Base-by-base conservation (phyloP, 2,113 vertebrate species). In the Otocyon megalotis region DNA sequence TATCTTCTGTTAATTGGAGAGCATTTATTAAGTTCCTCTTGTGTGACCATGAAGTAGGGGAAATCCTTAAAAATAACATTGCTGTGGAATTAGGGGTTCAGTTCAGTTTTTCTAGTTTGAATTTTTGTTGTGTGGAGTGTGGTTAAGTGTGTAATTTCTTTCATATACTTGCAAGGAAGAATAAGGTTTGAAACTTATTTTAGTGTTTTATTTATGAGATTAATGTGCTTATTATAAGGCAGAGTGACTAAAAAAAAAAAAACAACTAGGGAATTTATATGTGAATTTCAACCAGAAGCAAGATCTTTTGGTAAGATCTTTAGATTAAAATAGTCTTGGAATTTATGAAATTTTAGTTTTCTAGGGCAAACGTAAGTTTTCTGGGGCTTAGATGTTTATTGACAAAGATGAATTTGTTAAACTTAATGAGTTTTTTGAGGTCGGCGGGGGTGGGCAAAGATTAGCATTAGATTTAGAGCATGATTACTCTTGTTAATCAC, bases 331-430 rank as follows among this genome's bases (percentile, higher is more conserved):
- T 28, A 19, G 2, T 35, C 20, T 71, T 54, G 71, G 4, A 63
- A 72, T 1, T 77, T 81, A 17, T 0, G n/a, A 87, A 71, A 85
- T 50, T 79, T 43, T 43, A 2, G 58, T 82, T 94, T 95, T 50
- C 26, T 65, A 71, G 56, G 56, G 19, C 69, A 95, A 24, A 5
- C 14, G 5, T 74, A 65, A n/a, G 16, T 80, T 96, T 93, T 88
- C 8, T 76, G n/a, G 86, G 22, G 22, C 32, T 60, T 11, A 81
- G 69, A 3, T 85, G 14, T 67, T 92, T 90, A 67, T 67, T 37
- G 53, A 81, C 76, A 96, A 71, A 32, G 53, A 71, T 48, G 67
- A 72, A 12, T 88, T 94, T 80, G 54, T 95, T 86, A 88, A 74
- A 50, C 50, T 92, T 94, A 77, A n/a, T 67, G 26, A 76, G 35